These are phyloP conservation scores for Tolypeutes matacus DNA, from an alignment of 2,797 vertebrate species.

Conservation along the genomic window DNA sequence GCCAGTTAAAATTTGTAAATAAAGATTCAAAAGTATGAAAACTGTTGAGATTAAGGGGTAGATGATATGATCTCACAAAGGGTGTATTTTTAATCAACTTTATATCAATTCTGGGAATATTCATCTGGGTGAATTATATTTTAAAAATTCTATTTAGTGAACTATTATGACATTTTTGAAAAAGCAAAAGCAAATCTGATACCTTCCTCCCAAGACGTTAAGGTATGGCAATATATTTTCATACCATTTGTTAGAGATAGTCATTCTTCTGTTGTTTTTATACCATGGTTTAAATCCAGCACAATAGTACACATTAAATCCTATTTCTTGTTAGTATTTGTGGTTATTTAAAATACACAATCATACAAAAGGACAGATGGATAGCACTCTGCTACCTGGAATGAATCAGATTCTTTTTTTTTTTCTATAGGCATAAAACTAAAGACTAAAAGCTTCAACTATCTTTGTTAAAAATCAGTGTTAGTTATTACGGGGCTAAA, in stretches of 20 bases:
- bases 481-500: background rate
- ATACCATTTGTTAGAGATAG: background rate
- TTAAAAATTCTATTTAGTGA: background rate
- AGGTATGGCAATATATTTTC: background rate
- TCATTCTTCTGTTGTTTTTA: background rate
- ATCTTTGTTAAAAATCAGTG: background rate
- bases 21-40: background rate
- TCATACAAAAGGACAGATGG: background rate
- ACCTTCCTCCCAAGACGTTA: background rate
- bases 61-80: background rate
- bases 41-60: background rate
- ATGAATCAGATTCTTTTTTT: background rate
- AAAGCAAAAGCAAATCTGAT: background rate
- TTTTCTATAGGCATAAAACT: background rate
- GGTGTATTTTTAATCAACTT: background rate
- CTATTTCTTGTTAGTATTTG: slow-evolving; percentile 17
- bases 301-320: background rate
- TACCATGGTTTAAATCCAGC: background rate
- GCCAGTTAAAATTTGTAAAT: background rate
- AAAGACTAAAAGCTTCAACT: background rate
- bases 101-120: background rate
- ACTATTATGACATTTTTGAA: background rate
- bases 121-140: background rate
- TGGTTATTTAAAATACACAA: slow-evolving; percentile 6
- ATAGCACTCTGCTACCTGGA: background rate